Percentiles rank a stretch among this genome's conserved stretches.
Conservation (phyloP, 1,140 invertebrate genomes). For the Carcinoscorpius rotundicauda region DNA sequence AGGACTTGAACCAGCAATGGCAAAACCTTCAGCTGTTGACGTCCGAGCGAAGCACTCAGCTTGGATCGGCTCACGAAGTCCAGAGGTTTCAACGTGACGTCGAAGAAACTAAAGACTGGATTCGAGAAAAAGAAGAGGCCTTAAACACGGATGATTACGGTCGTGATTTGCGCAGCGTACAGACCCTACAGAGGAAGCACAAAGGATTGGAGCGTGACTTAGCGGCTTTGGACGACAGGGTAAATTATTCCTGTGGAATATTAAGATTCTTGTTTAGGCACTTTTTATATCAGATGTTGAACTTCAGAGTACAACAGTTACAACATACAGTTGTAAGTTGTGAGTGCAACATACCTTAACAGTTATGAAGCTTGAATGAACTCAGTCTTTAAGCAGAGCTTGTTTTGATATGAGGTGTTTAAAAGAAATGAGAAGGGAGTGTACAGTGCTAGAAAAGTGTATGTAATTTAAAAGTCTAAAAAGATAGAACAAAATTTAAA, state of each 20-base stretch:
- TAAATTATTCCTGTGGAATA: constrained; percentile 24
- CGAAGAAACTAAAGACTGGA: constrained; percentile 99
- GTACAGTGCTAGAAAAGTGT: too few relatives aligned
- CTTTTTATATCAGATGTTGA: neutral
- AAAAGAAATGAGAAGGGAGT: too few relatives aligned
- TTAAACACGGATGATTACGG: constrained; percentile 93
- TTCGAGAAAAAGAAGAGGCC: constrained; percentile 94
- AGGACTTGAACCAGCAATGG: constrained; percentile 91
- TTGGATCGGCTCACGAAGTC: constrained; percentile 96
- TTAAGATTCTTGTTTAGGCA: neutral
- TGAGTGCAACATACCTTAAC: too few relatives aligned
- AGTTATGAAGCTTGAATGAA: neutral
- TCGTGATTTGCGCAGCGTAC: constrained; percentile 89
- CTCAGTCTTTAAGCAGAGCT: neutral
- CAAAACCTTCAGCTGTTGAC: constrained; percentile 77
- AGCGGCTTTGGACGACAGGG: constrained; percentile 90
- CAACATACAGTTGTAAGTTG: too few relatives aligned
- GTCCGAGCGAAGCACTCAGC: constrained; percentile 77
- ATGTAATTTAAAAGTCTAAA: too few relatives aligned
- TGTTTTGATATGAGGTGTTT: too few relatives aligned
- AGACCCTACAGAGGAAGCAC: constrained; percentile 94
- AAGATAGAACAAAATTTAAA: too few relatives aligned
- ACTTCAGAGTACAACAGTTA: too few relatives aligned
- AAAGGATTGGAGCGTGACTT: constrained; percentile 95
- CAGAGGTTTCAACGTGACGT: constrained; percentile 98